Conservation (phyloP, 1,140 invertebrate genomes). For the Leptopilina clavipes region DNA sequence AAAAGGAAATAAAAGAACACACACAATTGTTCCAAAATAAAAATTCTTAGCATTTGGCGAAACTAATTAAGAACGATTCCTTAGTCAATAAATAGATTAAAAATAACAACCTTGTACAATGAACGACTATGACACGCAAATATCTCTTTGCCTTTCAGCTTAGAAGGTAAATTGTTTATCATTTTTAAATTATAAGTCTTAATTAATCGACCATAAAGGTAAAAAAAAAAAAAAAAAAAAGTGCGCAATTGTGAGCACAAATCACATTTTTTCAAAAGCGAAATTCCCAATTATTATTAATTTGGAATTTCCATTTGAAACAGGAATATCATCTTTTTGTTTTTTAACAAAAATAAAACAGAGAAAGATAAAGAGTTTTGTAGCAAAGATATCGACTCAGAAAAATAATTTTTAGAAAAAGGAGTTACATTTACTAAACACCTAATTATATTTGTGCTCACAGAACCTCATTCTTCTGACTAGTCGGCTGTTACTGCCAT, state of each 20-base stretch:
- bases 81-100: slow-evolving; percentile 50
- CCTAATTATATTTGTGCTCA: slow-evolving; percentile 69
- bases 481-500: slow-evolving; percentile 67
- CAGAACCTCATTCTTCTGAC: slow-evolving; percentile 68
- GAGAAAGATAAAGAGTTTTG: not conserved
- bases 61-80: slow-evolving; percentile 52
- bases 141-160: slow-evolving; percentile 43
- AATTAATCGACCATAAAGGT: not conserved
- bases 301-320: not conserved
- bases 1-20: slow-evolving; percentile 23
- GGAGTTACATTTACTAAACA: slow-evolving; percentile 43
- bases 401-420: slow-evolving; percentile 41
- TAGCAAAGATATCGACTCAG: slow-evolving; percentile 16
- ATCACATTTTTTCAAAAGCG: slow-evolving; percentile 1
- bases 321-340: too few species aligned
- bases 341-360: not conserved
- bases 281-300: not conserved
- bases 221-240: slow-evolving; percentile 3
- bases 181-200: not conserved
- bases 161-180: slow-evolving; percentile 1
- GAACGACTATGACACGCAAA: slow-evolving; percentile 51
- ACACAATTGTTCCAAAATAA: slow-evolving; percentile 30
- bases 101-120: slow-evolving; percentile 61
- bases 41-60: slow-evolving; percentile 47
- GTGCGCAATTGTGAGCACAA: slow-evolving; percentile 46